Conservation (phyloP, 2,888 invertebrate genomes). For the Agriopis leucophaearia region DNA sequence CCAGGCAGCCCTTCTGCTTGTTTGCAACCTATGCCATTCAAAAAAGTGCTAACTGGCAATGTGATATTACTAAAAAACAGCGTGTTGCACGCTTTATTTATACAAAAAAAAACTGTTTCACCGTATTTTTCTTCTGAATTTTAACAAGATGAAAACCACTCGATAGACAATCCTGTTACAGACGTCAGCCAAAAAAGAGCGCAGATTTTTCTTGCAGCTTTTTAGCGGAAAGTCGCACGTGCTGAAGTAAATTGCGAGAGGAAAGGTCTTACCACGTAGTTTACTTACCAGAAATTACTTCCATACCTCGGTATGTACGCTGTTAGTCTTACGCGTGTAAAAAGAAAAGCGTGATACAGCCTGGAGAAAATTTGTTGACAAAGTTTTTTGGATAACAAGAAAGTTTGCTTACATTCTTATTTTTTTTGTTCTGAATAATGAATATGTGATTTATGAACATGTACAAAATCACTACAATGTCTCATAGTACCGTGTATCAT, state of each 20-base stretch:
- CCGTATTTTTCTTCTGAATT: neutral
- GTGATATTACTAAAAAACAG: neutral
- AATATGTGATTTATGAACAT: neutral
- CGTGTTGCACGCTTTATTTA: no score
- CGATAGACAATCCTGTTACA: conserved; percentile 22
- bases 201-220: conserved; percentile 50
- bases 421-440: no score
- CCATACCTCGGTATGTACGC: conserved; percentile 22
- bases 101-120: neutral
- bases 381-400: conserved; percentile 2
- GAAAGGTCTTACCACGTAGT: conserved; percentile 56
- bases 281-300: conserved; percentile 54
- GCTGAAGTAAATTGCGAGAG: conserved; percentile 58
- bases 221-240: conserved; percentile 54
- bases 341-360: conserved; percentile 14
- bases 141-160: conserved; percentile 17
- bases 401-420: conserved; percentile 1
- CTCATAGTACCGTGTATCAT: neutral
- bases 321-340: conserved; percentile 29
- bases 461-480: neutral
- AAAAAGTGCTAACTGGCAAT: neutral
- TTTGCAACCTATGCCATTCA: no score
- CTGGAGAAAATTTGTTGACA: conserved; percentile 24
- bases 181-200: conserved; percentile 41
- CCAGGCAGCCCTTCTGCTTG: no score